Conservation (phyloP, 2,113 vertebrate species). For the Catharus fuscescens region DNA sequence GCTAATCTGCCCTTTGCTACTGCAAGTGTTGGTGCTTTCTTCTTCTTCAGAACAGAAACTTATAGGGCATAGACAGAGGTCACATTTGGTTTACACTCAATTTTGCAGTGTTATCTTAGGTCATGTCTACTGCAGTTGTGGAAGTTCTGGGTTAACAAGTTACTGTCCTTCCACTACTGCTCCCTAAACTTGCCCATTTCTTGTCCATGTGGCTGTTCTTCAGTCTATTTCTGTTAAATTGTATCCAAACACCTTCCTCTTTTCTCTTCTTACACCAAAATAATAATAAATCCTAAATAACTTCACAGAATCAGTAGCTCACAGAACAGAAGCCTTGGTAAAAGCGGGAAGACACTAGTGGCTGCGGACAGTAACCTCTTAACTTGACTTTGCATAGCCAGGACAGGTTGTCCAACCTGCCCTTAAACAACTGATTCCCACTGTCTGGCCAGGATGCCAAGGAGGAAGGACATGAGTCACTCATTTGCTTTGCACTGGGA, state of each 20-base stretch:
- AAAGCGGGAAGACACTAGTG: background rate
- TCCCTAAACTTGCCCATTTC: background rate
- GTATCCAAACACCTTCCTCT: background rate
- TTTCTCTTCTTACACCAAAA: background rate
- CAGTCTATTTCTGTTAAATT: background rate
- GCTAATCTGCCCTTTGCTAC: background rate
- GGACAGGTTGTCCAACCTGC: conserved; percentile 38
- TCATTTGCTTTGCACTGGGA: conserved; percentile 46
- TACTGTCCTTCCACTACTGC: background rate
- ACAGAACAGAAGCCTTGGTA: background rate
- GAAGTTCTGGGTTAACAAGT: background rate
- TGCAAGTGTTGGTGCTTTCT: background rate
- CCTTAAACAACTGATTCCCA: conserved; percentile 40
- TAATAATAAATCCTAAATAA: background rate
- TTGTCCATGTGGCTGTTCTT: background rate
- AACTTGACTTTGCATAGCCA: background rate
- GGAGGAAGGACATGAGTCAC: conserved; percentile 64
- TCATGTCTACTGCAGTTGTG: background rate
- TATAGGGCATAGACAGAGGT: background rate
- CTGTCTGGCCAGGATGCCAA: background rate
- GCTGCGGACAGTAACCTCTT: background rate
- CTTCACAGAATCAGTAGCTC: background rate
- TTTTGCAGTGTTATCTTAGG: background rate
- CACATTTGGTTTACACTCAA: background rate
- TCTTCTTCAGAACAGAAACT: background rate